phyloP scores from a whole-genome alignment of 2,888 invertebrate genomes.

The Melipona bicolor region DNA sequence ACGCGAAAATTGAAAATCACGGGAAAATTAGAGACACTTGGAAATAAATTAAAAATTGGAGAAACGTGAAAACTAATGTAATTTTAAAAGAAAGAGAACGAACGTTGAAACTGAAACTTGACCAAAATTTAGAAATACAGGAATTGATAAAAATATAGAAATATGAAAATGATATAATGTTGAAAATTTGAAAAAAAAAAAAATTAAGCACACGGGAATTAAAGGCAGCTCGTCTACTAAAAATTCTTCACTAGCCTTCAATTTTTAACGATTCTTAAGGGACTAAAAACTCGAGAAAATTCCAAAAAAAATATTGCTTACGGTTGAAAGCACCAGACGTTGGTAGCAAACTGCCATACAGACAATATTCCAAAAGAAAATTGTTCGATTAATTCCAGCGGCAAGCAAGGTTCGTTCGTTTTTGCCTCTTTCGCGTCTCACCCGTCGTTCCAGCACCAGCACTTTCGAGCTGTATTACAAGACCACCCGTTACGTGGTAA shows the following conservation, averaged over 20 bases:
- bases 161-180: not conserved
- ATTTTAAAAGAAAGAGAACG: not conserved
- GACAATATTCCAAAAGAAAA: constrained; percentile 39
- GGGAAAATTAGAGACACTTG: no score
- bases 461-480: constrained; percentile 15
- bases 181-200: not conserved
- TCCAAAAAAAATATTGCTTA: not conserved
- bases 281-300: not conserved
- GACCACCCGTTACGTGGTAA: constrained; percentile 33
- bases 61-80: not conserved
- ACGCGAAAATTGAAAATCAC: no score
- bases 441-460: not conserved
- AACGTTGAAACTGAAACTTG: not conserved
- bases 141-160: not conserved
- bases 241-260: not conserved
- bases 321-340: not conserved
- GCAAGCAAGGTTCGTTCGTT: constrained; percentile 4
- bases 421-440: constrained; percentile 2
- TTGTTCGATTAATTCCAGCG: constrained; percentile 26
- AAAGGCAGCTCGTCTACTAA: not conserved
- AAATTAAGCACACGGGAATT: not conserved
- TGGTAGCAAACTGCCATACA: not conserved
- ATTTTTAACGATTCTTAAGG: not conserved
- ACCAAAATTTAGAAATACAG: not conserved
- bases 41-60: not conserved